Conservation (phyloP, 2,888 invertebrate genomes). For the Mythimna loreyi region DNA sequence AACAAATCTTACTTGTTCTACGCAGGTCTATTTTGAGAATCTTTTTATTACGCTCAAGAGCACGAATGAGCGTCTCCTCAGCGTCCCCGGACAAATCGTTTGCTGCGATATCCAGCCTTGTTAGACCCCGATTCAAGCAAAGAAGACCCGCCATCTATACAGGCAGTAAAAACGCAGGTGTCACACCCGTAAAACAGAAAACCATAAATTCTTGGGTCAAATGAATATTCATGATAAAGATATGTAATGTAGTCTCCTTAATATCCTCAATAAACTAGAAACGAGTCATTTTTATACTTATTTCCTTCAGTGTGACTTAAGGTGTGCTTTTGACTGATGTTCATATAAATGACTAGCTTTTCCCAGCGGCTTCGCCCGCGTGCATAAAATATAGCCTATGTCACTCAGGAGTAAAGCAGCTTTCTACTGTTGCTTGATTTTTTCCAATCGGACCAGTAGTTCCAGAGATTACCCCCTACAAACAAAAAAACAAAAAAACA, state of each 20-base stretch:
- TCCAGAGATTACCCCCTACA: too few species aligned
- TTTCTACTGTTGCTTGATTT: too few species aligned
- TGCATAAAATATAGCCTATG: too few species aligned
- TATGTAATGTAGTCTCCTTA: slow-evolving; percentile 7
- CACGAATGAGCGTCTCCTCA: slow-evolving; percentile 84
- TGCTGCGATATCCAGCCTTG: slow-evolving; percentile 90
- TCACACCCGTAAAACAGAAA: slow-evolving; percentile 25
- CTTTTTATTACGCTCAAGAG: slow-evolving; percentile 81
- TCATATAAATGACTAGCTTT: too few species aligned
- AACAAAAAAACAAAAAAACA: too few species aligned
- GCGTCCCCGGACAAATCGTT: slow-evolving; percentile 91
- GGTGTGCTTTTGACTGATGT: background rate
- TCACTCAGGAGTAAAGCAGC: too few species aligned
- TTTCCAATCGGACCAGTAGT: too few species aligned
- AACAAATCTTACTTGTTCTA: slow-evolving; percentile 79
- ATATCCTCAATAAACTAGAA: slow-evolving; percentile 34
- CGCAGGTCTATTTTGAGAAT: slow-evolving; percentile 83
- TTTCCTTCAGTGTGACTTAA: background rate
- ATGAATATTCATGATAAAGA: slow-evolving; percentile 24
- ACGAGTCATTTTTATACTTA: background rate
- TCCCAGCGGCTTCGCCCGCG: too few species aligned
- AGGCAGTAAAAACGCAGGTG: slow-evolving; percentile 46
- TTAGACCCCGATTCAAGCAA: slow-evolving; percentile 88
- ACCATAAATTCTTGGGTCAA: slow-evolving; percentile 1
- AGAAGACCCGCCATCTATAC: slow-evolving; percentile 88